phyloP scores from a whole-genome alignment of 2,888 invertebrate genomes.

The Cyrtodaria siliqua region DNA sequence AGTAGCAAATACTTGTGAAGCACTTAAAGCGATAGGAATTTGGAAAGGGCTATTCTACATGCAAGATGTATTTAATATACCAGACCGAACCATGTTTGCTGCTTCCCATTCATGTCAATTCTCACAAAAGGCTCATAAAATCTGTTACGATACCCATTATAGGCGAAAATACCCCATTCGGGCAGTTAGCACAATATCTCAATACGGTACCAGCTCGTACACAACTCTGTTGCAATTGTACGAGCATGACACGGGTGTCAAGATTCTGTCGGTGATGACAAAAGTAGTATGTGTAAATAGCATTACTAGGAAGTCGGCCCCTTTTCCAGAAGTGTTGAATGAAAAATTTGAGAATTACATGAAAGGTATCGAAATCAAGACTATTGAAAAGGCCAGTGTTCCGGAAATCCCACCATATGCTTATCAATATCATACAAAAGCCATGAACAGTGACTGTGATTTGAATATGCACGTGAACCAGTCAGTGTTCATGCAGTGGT shows the following conservation, averaged over 20 bases:
- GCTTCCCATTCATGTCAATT: not conserved
- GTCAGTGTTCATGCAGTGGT: constrained; percentile 32
- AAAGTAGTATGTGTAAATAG: constrained; percentile 26
- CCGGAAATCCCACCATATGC: constrained; percentile 7
- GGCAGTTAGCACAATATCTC: constrained; percentile 16
- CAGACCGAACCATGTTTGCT: constrained; percentile 6
- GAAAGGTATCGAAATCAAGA: not conserved
- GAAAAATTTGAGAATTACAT: constrained; percentile 1
- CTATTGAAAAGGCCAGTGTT: not conserved
- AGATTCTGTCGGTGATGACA: constrained; percentile 4
- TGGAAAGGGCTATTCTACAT: too few species aligned
- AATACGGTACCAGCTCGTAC: constrained; percentile 29
- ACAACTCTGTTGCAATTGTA: not conserved
- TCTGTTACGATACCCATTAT: not conserved
- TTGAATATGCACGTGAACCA: constrained; percentile 38
- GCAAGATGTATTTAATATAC: too few species aligned
- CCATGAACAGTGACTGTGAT: constrained; percentile 41
- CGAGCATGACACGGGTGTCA: constrained; percentile 11
- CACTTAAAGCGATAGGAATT: too few species aligned
- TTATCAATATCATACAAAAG: constrained; percentile 16
- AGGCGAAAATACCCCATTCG: constrained; percentile 3
- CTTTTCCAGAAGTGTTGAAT: constrained; percentile 12
- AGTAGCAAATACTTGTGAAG: too few species aligned
- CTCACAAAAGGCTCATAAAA: not conserved
- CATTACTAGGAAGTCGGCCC: constrained; percentile 22